Evolutionary conservation across 2,888 invertebrate species (phyloP).

Genomic region (Leucophenga montana): DNA sequence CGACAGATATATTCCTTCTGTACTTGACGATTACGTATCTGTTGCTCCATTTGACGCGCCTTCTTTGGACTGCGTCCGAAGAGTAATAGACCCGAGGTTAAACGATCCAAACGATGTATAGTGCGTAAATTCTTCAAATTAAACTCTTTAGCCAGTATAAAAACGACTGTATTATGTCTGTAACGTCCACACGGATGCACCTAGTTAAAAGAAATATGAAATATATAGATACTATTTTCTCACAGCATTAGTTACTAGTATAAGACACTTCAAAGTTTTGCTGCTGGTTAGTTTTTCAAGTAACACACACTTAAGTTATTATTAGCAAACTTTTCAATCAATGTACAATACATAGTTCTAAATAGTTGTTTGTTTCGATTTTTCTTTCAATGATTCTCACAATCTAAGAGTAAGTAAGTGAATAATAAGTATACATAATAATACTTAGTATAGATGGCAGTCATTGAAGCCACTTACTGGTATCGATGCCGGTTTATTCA

Average conservation of each 20-base stretch:
- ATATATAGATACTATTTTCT: background rate
- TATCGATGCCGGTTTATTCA: constrained; percentile 99
- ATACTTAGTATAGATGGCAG: constrained; percentile 75
- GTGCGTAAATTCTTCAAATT: constrained; percentile 93
- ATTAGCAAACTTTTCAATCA: background rate
- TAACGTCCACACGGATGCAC: constrained; percentile 98
- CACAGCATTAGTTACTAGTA: background rate
- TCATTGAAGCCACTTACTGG: constrained; percentile 94
- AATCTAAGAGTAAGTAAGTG: background rate
- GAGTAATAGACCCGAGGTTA: constrained; percentile 92
- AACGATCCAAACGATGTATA: constrained; percentile 94
- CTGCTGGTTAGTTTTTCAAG: background rate
- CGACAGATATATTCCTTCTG: constrained; percentile 95
- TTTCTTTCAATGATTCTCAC: background rate
- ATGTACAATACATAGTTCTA: background rate
- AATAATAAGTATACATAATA: background rate
- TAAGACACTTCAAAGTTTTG: background rate
- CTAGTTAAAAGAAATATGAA: constrained; percentile 72
- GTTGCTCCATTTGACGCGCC: constrained; percentile 94
- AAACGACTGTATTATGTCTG: constrained; percentile 95
- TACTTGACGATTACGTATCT: constrained; percentile 91
- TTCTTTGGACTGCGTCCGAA: constrained; percentile 94
- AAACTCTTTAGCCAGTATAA: constrained; percentile 95
- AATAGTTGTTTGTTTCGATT: background rate
- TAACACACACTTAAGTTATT: constrained; percentile 1